Evolutionary conservation across 2,797 vertebrate species (phyloP).

Genomic region (Sternarchorhynchus goeldii): DNA sequence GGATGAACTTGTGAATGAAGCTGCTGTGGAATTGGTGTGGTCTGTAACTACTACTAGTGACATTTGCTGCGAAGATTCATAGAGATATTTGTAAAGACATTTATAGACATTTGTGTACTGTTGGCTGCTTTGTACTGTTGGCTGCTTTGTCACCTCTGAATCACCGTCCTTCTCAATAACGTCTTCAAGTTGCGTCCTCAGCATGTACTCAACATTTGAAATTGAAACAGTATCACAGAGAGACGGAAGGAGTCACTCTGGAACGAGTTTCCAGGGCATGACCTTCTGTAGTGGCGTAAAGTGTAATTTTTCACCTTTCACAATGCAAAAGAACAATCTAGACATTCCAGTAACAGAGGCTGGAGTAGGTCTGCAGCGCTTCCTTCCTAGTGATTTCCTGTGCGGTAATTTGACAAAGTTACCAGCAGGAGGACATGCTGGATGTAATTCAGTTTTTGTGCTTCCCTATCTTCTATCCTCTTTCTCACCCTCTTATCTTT

Average conservation of each 20-base stretch:
- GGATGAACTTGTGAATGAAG: constrained; percentile 17
- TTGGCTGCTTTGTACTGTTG: not conserved
- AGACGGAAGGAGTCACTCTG: too few relatives aligned
- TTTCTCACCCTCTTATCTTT: constrained; percentile 23
- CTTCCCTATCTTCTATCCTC: not conserved
- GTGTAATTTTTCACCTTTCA: too few relatives aligned
- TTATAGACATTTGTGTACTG: not conserved
- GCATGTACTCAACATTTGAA: not conserved
- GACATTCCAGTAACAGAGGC: not conserved
- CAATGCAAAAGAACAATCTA: too few relatives aligned
- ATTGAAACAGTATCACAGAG: not conserved
- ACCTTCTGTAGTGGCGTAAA: too few relatives aligned
- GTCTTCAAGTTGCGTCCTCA: not conserved
- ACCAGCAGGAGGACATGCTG: constrained; percentile 25
- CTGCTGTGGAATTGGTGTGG: too few relatives aligned
- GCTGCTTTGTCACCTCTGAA: not conserved
- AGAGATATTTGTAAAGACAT: not conserved
- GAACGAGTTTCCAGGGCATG: too few relatives aligned
- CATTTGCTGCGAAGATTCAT: not conserved
- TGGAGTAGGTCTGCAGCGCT: not conserved
- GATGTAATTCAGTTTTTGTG: constrained; percentile 16
- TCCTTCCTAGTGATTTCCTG: not conserved
- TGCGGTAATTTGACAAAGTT: constrained; percentile 42
- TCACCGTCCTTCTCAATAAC: not conserved
- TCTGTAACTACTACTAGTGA: not conserved